A percentile compares a stretch with the other conserved stretches of the same genome.
Evolutionary conservation across 2,888 invertebrate species (phyloP).

Genomic region (Campaea margaritaria): DNA sequence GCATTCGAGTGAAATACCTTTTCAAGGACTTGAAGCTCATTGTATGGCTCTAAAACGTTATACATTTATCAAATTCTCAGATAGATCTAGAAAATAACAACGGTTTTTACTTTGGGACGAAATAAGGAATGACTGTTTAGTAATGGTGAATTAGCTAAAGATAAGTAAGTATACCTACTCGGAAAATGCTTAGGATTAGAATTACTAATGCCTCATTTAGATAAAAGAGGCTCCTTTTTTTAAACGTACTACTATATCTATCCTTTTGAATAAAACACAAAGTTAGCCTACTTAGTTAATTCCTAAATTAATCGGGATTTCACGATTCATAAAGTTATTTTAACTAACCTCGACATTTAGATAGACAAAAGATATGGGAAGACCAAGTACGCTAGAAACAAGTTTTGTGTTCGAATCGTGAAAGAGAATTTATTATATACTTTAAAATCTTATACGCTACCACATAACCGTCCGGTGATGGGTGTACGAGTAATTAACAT

Average conservation of each 20-base stretch:
- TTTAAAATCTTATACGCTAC: neutral
- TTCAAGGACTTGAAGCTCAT: neutral
- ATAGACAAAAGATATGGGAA: too few species aligned
- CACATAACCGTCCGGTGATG: conserved; percentile 2
- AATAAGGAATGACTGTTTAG: neutral
- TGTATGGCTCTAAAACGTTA: too few species aligned
- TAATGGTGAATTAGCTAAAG: conserved; percentile 4
- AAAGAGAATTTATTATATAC: neutral
- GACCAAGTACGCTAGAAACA: too few species aligned
- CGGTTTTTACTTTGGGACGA: neutral
- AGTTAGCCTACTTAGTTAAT: too few species aligned
- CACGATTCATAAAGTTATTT: too few species aligned
- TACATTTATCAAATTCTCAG: conserved; percentile 6
- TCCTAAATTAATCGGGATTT: too few species aligned
- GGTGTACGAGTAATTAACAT: conserved; percentile 13
- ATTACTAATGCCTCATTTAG: conserved; percentile 40
- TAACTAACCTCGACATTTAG: too few species aligned
- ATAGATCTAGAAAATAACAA: neutral
- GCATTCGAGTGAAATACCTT: conserved; percentile 1
- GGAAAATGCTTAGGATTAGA: conserved; percentile 38
- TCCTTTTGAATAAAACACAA: too few species aligned
- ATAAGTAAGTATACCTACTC: conserved; percentile 12
- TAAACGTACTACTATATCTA: too few species aligned
- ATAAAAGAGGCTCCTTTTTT: conserved; percentile 50
- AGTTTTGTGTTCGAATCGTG: too few species aligned